These are phyloP conservation scores for Cataglyphis cursor DNA, from an alignment of 2,888 invertebrate species.

Conservation along the genomic window DNA sequence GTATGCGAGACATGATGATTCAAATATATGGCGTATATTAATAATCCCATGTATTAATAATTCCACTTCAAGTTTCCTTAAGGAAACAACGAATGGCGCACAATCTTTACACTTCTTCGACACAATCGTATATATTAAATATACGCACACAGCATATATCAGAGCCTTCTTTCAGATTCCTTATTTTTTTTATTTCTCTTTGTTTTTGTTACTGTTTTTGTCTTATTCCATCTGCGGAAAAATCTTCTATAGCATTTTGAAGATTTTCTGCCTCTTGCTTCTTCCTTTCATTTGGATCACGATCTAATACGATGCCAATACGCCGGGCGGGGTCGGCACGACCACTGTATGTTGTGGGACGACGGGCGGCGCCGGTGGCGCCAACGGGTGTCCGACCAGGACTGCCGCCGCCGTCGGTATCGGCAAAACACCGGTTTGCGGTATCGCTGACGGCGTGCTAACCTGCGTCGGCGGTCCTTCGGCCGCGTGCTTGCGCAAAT, in stretches of 20 bases:
- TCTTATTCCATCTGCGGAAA: not conserved
- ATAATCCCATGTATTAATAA: not conserved
- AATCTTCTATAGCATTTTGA: not conserved
- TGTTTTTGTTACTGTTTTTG: not conserved
- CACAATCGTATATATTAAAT: constrained; percentile 41
- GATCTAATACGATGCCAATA: constrained; percentile 87
- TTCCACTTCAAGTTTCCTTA: constrained; percentile 22
- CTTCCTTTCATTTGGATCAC: constrained; percentile 18
- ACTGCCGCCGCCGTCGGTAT: constrained; percentile 84
- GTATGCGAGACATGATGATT: constrained; percentile 22
- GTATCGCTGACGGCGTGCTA: constrained; percentile 83
- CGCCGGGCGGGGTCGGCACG: constrained; percentile 88
- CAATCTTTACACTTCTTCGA: constrained; percentile 36
- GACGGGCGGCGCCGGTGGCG: constrained; percentile 83
- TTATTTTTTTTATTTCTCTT: not conserved
- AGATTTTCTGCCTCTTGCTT: not conserved
- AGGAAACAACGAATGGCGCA: constrained; percentile 28
- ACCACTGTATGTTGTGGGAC: constrained; percentile 88
- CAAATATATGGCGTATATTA: constrained; percentile 6
- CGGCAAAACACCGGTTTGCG: constrained; percentile 83
- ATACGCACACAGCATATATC: constrained; percentile 40
- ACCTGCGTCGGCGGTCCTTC: constrained; percentile 87
- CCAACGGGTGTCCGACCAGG: constrained; percentile 84
- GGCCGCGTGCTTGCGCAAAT: constrained; percentile 91
- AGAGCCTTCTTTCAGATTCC: constrained; percentile 21